These are phyloP conservation scores for Eptatretus burgeri DNA, from an alignment of 2,113 vertebrate genomes.

Conservation along the genomic window DNA sequence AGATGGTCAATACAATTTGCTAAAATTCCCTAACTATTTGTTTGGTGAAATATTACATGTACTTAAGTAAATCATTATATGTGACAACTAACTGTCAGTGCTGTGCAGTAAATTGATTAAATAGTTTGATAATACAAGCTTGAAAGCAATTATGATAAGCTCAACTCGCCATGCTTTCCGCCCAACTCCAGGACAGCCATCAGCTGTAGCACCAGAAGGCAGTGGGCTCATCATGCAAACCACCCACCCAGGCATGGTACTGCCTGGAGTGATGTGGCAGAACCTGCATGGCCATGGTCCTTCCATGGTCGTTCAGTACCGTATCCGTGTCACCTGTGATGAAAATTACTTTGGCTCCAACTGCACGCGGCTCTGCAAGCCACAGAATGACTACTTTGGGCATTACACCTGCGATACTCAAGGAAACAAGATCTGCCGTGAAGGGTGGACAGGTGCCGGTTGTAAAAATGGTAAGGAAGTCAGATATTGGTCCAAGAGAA, in stretches of 20 bases:
- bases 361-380: slow-evolving; percentile 3
- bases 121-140: too few relatives aligned
- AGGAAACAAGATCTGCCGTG: slow-evolving; percentile 4
- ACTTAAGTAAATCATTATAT: too few relatives aligned
- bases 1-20: too few relatives aligned
- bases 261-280: slow-evolving; percentile 50
- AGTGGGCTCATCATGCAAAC: slow-evolving; percentile 40
- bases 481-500: neutral
- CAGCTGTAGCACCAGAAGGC: neutral
- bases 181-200: too few relatives aligned
- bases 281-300: slow-evolving; percentile 26
- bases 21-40: too few relatives aligned
- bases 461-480: slow-evolving; percentile 1
- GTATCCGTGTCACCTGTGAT: neutral
- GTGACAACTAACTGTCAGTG: too few relatives aligned
- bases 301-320: slow-evolving; percentile 17
- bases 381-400: neutral
- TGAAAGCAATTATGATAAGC: too few relatives aligned
- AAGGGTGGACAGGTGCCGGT: neutral
- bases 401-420: neutral
- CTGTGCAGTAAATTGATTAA: too few relatives aligned
- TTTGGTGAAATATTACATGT: too few relatives aligned
- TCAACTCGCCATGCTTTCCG: too few relatives aligned
- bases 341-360: slow-evolving; percentile 3
- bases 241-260: slow-evolving; percentile 45